phyloP scores from a whole-genome alignment of 2,113 vertebrate genomes.

The Platichthys stellatus region DNA sequence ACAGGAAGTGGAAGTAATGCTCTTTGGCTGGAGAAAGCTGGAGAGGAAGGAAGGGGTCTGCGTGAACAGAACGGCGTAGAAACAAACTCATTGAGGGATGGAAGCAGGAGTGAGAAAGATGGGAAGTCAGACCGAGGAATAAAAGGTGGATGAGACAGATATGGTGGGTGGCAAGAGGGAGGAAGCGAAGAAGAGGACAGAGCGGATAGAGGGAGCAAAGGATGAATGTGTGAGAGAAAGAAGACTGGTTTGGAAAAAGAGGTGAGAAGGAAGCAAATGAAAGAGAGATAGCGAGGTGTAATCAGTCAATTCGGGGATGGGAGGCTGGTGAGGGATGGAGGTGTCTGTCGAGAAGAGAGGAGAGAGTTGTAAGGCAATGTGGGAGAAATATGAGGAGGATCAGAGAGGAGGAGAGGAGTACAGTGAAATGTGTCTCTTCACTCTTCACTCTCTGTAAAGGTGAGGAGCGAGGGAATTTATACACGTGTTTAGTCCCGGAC shows the following conservation, averaged over 20 bases:
- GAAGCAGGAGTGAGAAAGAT: neutral
- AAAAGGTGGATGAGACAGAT: conserved; percentile 4
- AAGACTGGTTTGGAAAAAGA: conserved; percentile 9
- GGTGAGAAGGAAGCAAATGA: conserved; percentile 32
- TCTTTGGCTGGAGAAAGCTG: conserved; percentile 13
- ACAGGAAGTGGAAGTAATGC: conserved; percentile 4
- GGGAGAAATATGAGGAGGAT: conserved; percentile 43
- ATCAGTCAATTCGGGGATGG: conserved; percentile 36
- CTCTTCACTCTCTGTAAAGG: conserved; percentile 28
- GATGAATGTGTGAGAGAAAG: neutral
- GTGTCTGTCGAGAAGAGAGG: conserved; percentile 33
- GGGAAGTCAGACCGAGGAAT: neutral
- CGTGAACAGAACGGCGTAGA: conserved; percentile 8
- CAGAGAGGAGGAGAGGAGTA: conserved; percentile 31
- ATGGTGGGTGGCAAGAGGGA: neutral
- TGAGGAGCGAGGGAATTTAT: conserved; percentile 50
- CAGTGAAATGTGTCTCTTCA: conserved; percentile 43
- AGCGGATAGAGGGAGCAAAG: conserved; percentile 6
- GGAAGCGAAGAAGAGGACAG: neutral
- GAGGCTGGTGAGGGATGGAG: conserved; percentile 32
- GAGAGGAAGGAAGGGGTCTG: neutral
- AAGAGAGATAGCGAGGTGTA: conserved; percentile 6
- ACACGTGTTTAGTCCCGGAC: conserved; percentile 29
- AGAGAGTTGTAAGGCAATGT: conserved; percentile 47
- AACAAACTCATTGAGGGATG: neutral